Percentiles rank a stretch among this genome's conserved stretches.
phyloP scores from a whole-genome alignment of 2,888 invertebrate species.

The Pantelozetes paolii region DNA sequence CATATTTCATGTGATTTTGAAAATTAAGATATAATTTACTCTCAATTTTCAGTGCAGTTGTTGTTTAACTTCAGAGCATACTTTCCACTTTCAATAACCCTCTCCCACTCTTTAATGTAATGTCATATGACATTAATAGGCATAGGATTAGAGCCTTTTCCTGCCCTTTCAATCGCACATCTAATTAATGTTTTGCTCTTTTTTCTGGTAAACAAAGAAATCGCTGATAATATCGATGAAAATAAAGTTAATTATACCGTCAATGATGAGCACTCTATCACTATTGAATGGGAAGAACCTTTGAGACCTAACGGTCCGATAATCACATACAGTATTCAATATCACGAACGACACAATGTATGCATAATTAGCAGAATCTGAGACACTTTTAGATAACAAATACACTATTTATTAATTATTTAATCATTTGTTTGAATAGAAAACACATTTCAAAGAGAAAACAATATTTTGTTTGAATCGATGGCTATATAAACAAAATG shows the following conservation, averaged over 20 bases:
- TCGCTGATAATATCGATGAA: slow-evolving; percentile 64
- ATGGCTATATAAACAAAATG: slow-evolving; percentile 54
- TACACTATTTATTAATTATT: no score
- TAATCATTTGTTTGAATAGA: background rate
- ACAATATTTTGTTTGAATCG: slow-evolving; percentile 60
- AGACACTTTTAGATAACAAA: no score
- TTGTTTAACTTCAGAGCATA: no score
- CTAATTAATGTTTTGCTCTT: background rate
- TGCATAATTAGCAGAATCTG: background rate
- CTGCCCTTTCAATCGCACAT: no score
- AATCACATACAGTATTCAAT: slow-evolving; percentile 74
- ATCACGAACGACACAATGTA: slow-evolving; percentile 56
- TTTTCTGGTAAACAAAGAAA: slow-evolving; percentile 55
- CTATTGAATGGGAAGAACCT: slow-evolving; percentile 75
- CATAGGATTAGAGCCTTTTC: no score
- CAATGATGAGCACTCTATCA: slow-evolving; percentile 57
- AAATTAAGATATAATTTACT: no score
- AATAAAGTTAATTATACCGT: slow-evolving; percentile 55
- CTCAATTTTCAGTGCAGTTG: no score
- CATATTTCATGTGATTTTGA: no score
- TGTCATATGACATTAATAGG: no score
- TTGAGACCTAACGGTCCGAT: slow-evolving; percentile 78
- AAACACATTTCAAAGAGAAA: slow-evolving; percentile 48
- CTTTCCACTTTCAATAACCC: no score
- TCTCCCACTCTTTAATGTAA: no score